phyloP scores from a whole-genome alignment of 2,888 invertebrate species.

The Cerastis leucographa region DNA sequence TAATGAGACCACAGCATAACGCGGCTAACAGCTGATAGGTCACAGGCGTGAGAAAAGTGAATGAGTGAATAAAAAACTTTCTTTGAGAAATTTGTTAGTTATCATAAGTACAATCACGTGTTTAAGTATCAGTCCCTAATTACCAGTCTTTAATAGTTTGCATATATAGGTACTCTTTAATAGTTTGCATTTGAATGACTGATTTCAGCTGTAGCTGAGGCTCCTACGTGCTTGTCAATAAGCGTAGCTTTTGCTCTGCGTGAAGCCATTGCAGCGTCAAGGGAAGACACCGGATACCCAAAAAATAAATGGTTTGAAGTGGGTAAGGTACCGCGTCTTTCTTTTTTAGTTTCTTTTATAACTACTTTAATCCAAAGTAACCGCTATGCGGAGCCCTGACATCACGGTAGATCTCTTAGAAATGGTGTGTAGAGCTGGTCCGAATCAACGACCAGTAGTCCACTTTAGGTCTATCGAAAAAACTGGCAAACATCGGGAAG shows the following conservation, averaged over 20 bases:
- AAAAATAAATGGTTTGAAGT: slow-evolving; percentile 90
- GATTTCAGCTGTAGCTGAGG: slow-evolving; percentile 89
- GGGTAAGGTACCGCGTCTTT: slow-evolving; percentile 83
- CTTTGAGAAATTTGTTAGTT: too few species aligned
- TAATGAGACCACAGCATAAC: too few species aligned
- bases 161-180: too few species aligned
- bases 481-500: background rate
- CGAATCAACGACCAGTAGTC: background rate
- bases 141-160: too few species aligned
- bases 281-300: slow-evolving; percentile 90
- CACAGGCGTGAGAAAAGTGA: too few species aligned
- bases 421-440: background rate
- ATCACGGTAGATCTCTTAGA: background rate
- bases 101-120: too few species aligned
- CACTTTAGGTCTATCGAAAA: background rate
- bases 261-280: slow-evolving; percentile 91
- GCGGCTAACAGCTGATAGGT: too few species aligned
- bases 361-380: background rate
- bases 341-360: background rate
- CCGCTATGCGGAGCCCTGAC: background rate
- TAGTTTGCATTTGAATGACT: background rate
- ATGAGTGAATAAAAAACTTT: too few species aligned
- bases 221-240: slow-evolving; percentile 86
- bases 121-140: too few species aligned
- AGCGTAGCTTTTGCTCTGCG: slow-evolving; percentile 91